Conservation (phyloP, 2,888 invertebrate species). For the Nesidiocoris tenuis region DNA sequence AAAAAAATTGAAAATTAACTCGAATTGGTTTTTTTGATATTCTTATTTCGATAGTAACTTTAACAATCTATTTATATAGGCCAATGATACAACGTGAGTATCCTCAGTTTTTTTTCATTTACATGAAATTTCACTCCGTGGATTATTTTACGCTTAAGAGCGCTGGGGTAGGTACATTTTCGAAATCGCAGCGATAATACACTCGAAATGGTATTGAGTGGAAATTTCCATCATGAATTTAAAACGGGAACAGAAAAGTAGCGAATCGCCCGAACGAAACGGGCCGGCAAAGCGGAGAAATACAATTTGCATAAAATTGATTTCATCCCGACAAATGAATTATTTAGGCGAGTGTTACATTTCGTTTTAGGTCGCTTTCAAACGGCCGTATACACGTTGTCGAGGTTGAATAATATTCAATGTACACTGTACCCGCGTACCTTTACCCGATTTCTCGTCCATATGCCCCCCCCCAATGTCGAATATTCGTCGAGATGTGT, state of each 20-base stretch:
- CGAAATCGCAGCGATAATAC: not conserved
- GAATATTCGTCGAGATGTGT: not conserved
- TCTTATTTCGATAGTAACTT: too few species aligned
- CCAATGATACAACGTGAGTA: too few species aligned
- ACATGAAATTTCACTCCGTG: too few species aligned
- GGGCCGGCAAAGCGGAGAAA: not conserved
- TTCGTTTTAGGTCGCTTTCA: not conserved
- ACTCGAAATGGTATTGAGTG: not conserved
- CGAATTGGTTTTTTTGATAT: too few species aligned
- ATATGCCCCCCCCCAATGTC: not conserved
- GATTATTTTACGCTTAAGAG: too few species aligned
- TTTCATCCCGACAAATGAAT: not conserved
- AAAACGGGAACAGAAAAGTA: too few species aligned
- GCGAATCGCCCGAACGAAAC: not conserved
- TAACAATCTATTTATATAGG: too few species aligned
- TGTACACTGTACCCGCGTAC: not conserved
- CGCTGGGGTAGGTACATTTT: too few species aligned
- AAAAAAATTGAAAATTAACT: too few species aligned
- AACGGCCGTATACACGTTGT: not conserved
- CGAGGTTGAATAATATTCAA: not conserved
- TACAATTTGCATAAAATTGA: constrained; percentile 13
- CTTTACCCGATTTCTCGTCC: not conserved
- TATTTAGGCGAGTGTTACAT: not conserved
- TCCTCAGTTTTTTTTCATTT: too few species aligned
- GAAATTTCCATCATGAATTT: too few species aligned